Percentiles rank a stretch among this genome's conserved stretches.
phyloP scores from a whole-genome alignment of 2,113 vertebrate species.

The Falcunculus frontatus region DNA sequence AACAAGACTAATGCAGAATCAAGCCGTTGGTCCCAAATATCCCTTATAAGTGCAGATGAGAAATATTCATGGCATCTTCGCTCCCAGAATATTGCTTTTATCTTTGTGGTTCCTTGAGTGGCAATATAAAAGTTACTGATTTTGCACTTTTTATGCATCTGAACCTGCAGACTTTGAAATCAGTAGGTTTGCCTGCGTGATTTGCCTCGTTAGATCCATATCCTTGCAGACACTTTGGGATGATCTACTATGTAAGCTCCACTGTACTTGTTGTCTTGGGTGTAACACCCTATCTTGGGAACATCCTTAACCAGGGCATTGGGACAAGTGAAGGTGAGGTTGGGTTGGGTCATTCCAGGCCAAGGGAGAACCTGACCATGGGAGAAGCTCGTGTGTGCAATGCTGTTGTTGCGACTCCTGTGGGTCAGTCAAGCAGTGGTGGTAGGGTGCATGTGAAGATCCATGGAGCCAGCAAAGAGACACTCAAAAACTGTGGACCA shows the following conservation, averaged over 20 bases:
- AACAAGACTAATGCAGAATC: conserved; percentile 30
- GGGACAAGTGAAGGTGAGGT: background rate
- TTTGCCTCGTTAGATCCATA: background rate
- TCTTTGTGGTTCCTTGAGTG: conserved; percentile 60
- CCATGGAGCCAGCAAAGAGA: background rate
- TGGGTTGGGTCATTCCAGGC: background rate
- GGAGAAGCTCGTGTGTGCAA: background rate
- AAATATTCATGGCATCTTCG: conserved; percentile 58
- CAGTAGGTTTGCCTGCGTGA: conserved; percentile 32
- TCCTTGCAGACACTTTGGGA: background rate
- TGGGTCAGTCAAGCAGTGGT: accelerated
- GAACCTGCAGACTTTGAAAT: conserved; percentile 51
- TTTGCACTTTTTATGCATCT: conserved; percentile 57
- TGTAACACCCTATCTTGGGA: background rate
- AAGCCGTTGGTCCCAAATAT: conserved; percentile 44
- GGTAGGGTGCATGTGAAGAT: background rate
- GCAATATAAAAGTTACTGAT: conserved; percentile 62
- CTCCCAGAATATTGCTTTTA: conserved; percentile 60
- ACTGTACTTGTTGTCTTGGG: background rate
- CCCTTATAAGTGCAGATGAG: conserved; percentile 57
- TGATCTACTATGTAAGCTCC: background rate
- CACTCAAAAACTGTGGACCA: background rate
- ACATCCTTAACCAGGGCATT: background rate
- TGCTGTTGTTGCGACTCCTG: background rate
- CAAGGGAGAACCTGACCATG: background rate